Conservation (phyloP, 2,113 vertebrate genomes). For the Lynx canadensis region DNA sequence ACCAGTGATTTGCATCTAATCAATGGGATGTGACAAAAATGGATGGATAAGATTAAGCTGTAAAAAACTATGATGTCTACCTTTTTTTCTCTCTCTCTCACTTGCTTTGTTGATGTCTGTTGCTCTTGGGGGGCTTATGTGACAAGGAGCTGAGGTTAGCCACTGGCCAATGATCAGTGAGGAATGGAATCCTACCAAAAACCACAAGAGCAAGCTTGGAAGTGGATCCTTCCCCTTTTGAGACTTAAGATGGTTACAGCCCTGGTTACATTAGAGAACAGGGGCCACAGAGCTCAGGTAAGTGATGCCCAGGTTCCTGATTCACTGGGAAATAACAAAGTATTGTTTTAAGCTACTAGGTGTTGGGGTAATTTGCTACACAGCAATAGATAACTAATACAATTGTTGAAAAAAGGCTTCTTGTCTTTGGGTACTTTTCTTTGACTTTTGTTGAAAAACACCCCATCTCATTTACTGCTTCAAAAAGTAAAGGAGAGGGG, state of each 20-base stretch:
- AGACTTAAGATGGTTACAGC: not conserved
- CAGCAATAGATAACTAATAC: not conserved
- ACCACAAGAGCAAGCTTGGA: not conserved
- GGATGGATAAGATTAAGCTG: not conserved
- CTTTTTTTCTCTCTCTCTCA: not conserved
- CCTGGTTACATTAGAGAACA: not conserved
- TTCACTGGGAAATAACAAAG: not conserved
- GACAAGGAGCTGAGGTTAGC: not conserved
- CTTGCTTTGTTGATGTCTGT: not conserved
- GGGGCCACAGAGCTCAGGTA: not conserved
- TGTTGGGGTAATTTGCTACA: not conserved
- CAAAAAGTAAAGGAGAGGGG: not conserved
- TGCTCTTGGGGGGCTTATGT: not conserved
- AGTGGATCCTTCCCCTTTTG: not conserved
- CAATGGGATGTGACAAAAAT: not conserved
- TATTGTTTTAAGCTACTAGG: not conserved
- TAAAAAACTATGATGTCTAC: not conserved
- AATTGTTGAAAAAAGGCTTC: not conserved
- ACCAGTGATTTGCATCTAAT: not conserved
- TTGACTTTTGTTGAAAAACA: conserved; percentile 1
- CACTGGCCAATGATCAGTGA: not conserved
- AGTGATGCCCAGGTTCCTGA: not conserved
- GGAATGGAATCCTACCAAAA: not conserved
- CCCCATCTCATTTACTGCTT: not conserved
- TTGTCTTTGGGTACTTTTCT: not conserved